Evolutionary conservation across 1,140 invertebrate genomes (phyloP), one percentile per base, ranked within the genome.

Genomic region (Diprion similis): DNA sequence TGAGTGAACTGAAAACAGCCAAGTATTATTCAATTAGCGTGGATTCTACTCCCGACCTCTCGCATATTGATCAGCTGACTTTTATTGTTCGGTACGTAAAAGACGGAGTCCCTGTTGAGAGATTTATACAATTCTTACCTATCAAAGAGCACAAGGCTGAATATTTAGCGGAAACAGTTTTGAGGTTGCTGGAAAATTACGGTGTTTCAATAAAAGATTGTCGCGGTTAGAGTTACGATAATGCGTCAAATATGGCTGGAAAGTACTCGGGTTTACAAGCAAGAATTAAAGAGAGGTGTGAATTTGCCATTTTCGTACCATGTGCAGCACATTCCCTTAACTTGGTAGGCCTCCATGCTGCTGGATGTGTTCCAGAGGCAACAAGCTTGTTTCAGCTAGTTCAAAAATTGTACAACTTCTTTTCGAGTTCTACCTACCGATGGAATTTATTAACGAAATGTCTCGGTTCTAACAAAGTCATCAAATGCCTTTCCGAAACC

Each of bases 1-100:
- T n/a, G n/a, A n/a, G n/a, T n/a, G n/a, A n/a, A n/a, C n/a, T n/a
- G n/a, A n/a, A n/a, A n/a, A n/a, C n/a, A n/a, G n/a, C n/a, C n/a
- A n/a, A n/a, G n/a, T n/a, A n/a, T n/a, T n/a, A n/a, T n/a, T n/a
- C n/a, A n/a, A n/a, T n/a, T n/a, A n/a, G n/a, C n/a, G n/a, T n/a
- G n/a, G n/a, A n/a, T n/a, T 84, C 79, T 71, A 87, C 84, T 18
- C 85, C 85, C n/a, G 84, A 88, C 81, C 65, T 82, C 67, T 76
- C 79, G 0, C 72, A 77, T 47, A 45, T 71, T 9, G 74, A 79
- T 19, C 77, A 79, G 46, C 47, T 78, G 64, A 78, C 74, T 65
- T 71, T 78, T 71, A 75, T 80, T 8, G 68, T 80, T 72, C 51
- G 77, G 72, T 82, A 79, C 72, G 75, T 73, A 75, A 79, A 72